Base-by-base conservation (phyloP, 2,888 invertebrate species). In the Chaitophorus viminalis region DNA sequence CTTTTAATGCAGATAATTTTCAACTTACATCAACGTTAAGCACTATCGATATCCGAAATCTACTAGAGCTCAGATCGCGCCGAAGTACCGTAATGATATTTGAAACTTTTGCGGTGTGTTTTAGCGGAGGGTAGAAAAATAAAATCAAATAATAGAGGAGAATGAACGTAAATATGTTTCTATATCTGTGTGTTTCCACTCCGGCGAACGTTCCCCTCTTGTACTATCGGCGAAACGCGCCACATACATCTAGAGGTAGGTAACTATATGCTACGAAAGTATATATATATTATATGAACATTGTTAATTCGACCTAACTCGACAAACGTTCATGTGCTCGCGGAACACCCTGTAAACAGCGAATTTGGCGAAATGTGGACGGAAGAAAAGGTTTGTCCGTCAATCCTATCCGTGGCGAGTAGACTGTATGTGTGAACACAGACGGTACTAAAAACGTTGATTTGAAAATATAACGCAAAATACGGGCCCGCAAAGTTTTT, bases 121-220 rank as follows among this genome's bases (percentile, higher is more conserved):
- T 29, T 68, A 46, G 11, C 14, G 46, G 46, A 14, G 11, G 46
- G 11, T 46, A 14, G 33, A 29, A 79, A 65, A 70, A 82, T 82
- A 82, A 82, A 52, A 70, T 68, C 21, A 46, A 82, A 70, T 46
- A 70, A 82, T 70, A 31, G 70, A 39, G 46, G 46, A 70, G 46
- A 70, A 82, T 14, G 46, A 68, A 68, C 39, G 68, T 25, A 68
- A 25, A 81, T 25, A 79, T 65, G 54, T 78, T 33, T 33, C 33
- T 65, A 29, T 65, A 70, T 70, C 52, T 74, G 54, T 72, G 54
- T 72, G 31, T 54, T 72, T 82, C 82, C 36, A 9, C 54, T 54
- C 11, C 4, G 72, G 11, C 54, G 33, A 54, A 36, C 54, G n/a
- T 36, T 18, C 29, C 39, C 11, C 82, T n/a, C n/a, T 11, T 11